phyloP scores from a whole-genome alignment of 2,113 vertebrate genomes.

The Turdus rufiventris region DNA sequence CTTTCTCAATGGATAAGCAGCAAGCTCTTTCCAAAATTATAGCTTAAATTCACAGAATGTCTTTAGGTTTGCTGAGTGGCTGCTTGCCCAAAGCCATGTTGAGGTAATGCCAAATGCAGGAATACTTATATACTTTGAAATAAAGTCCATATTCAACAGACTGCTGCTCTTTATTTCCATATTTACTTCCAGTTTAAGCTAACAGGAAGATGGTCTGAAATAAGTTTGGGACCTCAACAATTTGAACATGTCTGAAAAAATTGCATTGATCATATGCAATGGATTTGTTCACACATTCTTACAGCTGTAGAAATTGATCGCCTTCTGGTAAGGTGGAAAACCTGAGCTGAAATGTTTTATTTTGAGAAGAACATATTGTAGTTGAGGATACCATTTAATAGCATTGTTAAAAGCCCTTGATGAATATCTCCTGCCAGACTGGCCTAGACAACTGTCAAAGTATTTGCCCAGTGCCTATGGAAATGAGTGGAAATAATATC shows the following conservation, averaged over 20 bases:
- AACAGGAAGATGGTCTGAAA: not conserved
- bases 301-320: not conserved
- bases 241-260: not conserved
- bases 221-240: not conserved
- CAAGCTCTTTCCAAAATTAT: conserved; percentile 40
- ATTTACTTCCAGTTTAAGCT: not conserved
- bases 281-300: not conserved
- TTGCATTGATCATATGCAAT: not conserved
- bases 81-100: conserved; percentile 7
- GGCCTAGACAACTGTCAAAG: not conserved
- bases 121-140: conserved; percentile 14
- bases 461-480: not conserved
- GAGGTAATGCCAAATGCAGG: not conserved
- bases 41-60: conserved; percentile 30
- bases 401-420: not conserved
- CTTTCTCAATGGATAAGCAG: conserved; percentile 41
- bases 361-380: not conserved
- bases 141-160: not conserved
- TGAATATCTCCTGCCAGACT: not conserved
- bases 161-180: not conserved
- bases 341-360: not conserved
- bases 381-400: not conserved
- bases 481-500: not conserved
- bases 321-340: not conserved
- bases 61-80: not conserved